These are phyloP conservation scores for Hybos culiciformis DNA, from an alignment of 2,888 invertebrate species.

Conservation along the genomic window DNA sequence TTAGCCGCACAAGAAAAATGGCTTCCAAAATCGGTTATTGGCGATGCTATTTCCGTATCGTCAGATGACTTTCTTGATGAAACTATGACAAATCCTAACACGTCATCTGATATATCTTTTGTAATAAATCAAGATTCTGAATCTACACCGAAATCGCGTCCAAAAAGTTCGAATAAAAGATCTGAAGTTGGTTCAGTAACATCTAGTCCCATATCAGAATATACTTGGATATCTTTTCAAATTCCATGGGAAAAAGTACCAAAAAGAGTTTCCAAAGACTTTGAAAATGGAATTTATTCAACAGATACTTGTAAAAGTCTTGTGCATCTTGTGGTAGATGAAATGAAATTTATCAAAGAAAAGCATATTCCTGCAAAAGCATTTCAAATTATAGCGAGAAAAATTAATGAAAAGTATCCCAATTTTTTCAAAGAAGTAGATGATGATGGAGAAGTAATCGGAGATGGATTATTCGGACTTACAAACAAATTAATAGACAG, in stretches of 20 bases:
- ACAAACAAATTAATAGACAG: background rate
- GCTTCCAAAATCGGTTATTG: background rate
- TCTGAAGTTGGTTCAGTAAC: too few species aligned
- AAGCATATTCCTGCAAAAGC: background rate
- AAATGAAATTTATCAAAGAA: background rate
- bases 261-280: background rate
- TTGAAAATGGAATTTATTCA: background rate
- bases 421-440: background rate
- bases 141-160: background rate
- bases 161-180: too few species aligned
- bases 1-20: background rate
- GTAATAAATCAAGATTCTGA: background rate
- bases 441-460: background rate
- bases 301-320: background rate
- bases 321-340: background rate
- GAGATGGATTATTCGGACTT: background rate
- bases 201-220: background rate
- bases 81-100: too few species aligned
- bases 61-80: too few species aligned
- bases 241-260: background rate
- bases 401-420: background rate
- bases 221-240: background rate
- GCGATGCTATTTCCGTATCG: background rate
- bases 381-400: background rate
- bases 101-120: background rate